Evolutionary conservation across 1,140 invertebrate genomes (phyloP), one percentile per base, ranked within the genome.

Genomic region (Drosophila chauvacae): DNA sequence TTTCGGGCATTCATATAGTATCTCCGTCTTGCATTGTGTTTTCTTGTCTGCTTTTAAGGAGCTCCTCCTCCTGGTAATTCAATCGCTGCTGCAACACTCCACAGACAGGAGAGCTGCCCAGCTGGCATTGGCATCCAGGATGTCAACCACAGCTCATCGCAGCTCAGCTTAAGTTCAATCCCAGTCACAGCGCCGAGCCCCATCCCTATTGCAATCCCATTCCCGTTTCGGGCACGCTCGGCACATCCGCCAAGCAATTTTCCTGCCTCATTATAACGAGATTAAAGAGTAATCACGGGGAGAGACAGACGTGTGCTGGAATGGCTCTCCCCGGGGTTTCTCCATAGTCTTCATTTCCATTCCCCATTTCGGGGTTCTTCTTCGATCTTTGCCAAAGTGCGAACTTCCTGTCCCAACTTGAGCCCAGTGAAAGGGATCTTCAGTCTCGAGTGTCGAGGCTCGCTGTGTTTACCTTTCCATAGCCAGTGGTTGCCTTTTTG

Each of bases 211-310:
- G 47, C 50, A 33, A 50, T 58, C 65, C 50, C 75, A 60, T 57
- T 75, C 57, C 56, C 70, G 53, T 30, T 64, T 57, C 64, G 68
- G 65, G 83, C 80, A 82, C 79, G 76, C 65, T 80, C 76, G 66
- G 68, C 84, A 88, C 83, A 87, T 87, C 83, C 83, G 83, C 77
- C 82, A 62, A 69, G 71, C 59, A 71, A 84, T 82, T 87, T 70
- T 80, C 77, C 79, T 74, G 77, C 71, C 80, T 87, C 83, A 87
- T 87, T 87, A 88, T 88, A 87, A 73, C 80, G 72, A 87, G 83
- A 88, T 88, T 87, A 88, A 80, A 83, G 80, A 80, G 84, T 87
- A 87, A 87, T 87, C 83, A 88, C 76, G 64, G 71, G 47, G 57
- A 57, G 71, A 45, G 76, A 61, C 57, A 59, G 75, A 84, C 41